Percentiles rank a stretch among this genome's conserved stretches.
Evolutionary conservation across 2,888 invertebrate species (phyloP).

Genomic region (Elmis aenea): DNA sequence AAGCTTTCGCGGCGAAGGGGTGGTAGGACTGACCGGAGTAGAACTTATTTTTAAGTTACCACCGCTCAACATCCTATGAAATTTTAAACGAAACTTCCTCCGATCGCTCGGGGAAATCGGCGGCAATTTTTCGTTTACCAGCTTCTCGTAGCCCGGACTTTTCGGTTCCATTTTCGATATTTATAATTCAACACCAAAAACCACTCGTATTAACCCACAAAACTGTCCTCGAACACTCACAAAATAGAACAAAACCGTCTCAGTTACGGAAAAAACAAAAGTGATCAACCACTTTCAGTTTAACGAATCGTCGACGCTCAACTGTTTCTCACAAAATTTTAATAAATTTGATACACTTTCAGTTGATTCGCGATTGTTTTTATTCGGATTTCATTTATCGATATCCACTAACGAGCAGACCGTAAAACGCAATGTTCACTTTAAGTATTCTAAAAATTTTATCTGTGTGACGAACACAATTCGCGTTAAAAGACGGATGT

Average conservation of each 20-base stretch:
- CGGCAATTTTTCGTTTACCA: constrained; percentile 21
- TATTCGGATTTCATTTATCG: no score
- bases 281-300: no score
- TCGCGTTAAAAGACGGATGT: constrained; percentile 13
- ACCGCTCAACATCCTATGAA: constrained; percentile 31
- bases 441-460: no score
- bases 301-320: no score
- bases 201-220: background rate
- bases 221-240: background rate
- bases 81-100: constrained; percentile 27
- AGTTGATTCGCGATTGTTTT: no score
- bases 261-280: no score
- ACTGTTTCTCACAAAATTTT: no score
- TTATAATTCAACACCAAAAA: background rate
- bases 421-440: no score
- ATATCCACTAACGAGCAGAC: no score
- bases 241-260: no score
- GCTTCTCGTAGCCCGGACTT: constrained; percentile 28
- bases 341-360: no score
- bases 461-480: no score
- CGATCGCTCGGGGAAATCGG: constrained; percentile 19
- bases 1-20: constrained; percentile 8
- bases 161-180: constrained; percentile 27
- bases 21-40: constrained; percentile 14
- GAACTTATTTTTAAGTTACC: constrained; percentile 21